These are phyloP conservation scores for Choristoneura fumiferana DNA, from an alignment of 1,140 invertebrate species.

Conservation along the genomic window DNA sequence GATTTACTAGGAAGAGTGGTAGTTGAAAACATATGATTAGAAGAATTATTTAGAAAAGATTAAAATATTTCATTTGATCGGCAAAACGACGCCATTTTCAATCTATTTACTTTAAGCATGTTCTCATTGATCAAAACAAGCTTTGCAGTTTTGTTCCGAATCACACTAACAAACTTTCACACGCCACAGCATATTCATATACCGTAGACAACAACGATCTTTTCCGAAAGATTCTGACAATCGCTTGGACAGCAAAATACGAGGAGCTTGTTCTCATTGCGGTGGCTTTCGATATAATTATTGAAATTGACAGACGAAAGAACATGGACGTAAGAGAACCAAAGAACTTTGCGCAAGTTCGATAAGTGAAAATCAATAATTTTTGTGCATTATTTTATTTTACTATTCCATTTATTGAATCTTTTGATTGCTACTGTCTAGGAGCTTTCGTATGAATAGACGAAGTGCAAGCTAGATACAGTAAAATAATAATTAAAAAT, in stretches of 20 bases:
- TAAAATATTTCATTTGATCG: conserved; percentile 55
- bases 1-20: not conserved
- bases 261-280: not conserved
- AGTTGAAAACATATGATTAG: conserved; percentile 9
- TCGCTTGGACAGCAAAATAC: not conserved
- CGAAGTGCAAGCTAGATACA: too few relatives aligned
- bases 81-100: conserved; percentile 75
- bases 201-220: not conserved
- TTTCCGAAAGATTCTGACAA: not conserved
- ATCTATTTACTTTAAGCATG: conserved; percentile 58
- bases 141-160: conserved; percentile 3
- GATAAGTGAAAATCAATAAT: conserved; percentile 18
- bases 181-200: not conserved
- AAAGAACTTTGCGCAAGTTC: conserved; percentile 17
- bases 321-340: too few relatives aligned
- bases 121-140: conserved; percentile 33
- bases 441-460: too few relatives aligned
- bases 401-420: not conserved
- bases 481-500: too few relatives aligned
- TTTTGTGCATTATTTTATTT: conserved; percentile 12
- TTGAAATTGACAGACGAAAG: conserved; percentile 8
- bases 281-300: not conserved
- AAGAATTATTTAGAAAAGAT: conserved; percentile 34
- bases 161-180: not conserved
- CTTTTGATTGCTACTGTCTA: too few relatives aligned